These are phyloP conservation scores for Pygoscelis adeliae DNA, from an alignment of 2,113 vertebrate genomes.

Conservation along the genomic window DNA sequence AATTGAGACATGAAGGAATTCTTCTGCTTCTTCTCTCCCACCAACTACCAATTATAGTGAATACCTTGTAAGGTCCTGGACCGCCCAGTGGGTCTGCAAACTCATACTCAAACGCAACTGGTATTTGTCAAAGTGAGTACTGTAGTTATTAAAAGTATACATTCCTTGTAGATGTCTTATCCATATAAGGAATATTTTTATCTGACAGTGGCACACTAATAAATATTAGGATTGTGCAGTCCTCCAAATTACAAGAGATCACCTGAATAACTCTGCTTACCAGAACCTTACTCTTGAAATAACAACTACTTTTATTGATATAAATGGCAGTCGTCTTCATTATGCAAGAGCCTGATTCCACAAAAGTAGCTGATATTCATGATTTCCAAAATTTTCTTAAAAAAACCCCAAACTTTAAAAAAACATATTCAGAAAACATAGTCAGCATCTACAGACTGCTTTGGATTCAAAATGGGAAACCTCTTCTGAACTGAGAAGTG, in stretches of 20 bases:
- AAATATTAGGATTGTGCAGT: conserved; percentile 24
- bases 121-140: neutral
- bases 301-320: neutral
- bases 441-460: neutral
- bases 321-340: neutral
- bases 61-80: neutral
- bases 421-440: neutral
- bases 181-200: neutral
- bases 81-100: neutral
- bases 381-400: neutral
- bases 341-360: neutral
- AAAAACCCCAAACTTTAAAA: neutral
- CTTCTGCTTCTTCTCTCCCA: neutral
- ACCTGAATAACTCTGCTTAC: neutral
- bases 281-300: neutral
- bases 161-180: neutral
- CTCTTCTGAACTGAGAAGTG: neutral
- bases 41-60: neutral
- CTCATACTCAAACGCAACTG: neutral
- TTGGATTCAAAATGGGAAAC: conserved; percentile 12
- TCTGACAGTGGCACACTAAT: neutral
- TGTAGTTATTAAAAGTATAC: neutral
- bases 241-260: neutral
- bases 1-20: neutral
- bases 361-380: neutral